A percentile compares a stretch with the other conserved stretches of the same genome.
These are phyloP conservation scores for Heterodera schachtii DNA, from an alignment of 1,140 invertebrate genomes.

Conservation along the genomic window DNA sequence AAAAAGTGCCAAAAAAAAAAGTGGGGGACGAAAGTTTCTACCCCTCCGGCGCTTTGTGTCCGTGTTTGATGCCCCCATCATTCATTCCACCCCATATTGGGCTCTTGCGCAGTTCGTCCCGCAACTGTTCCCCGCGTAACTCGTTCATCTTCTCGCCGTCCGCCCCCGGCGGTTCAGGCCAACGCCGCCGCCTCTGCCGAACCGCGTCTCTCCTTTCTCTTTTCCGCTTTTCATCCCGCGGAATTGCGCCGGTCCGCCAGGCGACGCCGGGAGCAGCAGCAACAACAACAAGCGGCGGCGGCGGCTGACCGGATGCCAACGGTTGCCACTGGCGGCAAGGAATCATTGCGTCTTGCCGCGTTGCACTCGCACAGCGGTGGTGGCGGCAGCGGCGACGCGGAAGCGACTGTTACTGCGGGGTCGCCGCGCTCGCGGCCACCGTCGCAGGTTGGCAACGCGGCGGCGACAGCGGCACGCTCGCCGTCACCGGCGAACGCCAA, in stretches of 20 bases:
- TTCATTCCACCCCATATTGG: too few species aligned
- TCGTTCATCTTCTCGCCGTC: not conserved
- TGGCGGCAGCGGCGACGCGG: too few species aligned
- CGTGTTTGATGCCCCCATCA: not conserved
- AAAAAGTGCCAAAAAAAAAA: too few species aligned
- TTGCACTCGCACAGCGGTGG: not conserved
- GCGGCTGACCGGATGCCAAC: not conserved
- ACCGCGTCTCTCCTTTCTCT: not conserved
- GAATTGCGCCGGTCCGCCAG: conserved; percentile 1
- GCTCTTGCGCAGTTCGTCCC: not conserved
- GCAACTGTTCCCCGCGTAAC: not conserved
- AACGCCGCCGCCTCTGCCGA: not conserved
- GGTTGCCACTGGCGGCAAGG: not conserved
- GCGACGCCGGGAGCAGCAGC: not conserved
- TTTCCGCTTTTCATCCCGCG: not conserved
- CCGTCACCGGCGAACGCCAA: not conserved
- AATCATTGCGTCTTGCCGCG: not conserved
- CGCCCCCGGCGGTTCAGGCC: not conserved
- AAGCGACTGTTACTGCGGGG: not conserved
- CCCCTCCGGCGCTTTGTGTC: too few species aligned
- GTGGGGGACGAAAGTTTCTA: too few species aligned
- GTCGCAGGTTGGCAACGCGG: too few species aligned
- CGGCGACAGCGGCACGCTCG: not conserved
- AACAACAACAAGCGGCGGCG: not conserved
- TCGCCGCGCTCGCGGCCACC: not conserved